These are phyloP conservation scores for Lindbergichthys nudifrons DNA, from an alignment of 2,797 vertebrate genomes.

Conservation along the genomic window DNA sequence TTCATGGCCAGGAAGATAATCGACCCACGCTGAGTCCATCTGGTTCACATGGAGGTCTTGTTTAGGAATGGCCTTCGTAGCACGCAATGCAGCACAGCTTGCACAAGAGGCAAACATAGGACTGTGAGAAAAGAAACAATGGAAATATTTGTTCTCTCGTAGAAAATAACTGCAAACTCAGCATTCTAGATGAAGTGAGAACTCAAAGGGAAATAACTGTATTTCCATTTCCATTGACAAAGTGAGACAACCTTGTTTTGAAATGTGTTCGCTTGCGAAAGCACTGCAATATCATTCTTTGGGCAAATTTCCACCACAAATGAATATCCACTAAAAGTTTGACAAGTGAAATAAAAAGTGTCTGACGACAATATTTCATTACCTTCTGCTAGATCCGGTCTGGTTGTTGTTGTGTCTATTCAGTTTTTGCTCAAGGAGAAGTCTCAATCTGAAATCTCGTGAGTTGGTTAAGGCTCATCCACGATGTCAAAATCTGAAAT, in stretches of 20 bases:
- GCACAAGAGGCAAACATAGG: constrained; percentile 46
- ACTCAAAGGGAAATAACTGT: neutral
- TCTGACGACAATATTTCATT: neutral
- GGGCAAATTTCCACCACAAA: neutral
- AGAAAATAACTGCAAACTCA: constrained; percentile 21
- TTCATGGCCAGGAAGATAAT: constrained; percentile 82
- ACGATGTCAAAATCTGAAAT: too few relatives aligned
- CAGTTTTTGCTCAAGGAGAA: neutral
- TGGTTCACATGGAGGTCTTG: constrained; percentile 79
- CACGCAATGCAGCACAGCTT: constrained; percentile 55
- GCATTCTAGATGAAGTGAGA: constrained; percentile 36
- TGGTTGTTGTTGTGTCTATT: neutral
- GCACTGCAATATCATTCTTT: neutral
- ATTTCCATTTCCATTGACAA: neutral
- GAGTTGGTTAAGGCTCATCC: neutral
- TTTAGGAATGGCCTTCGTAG: constrained; percentile 66
- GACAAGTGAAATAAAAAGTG: neutral
- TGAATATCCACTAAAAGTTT: neutral
- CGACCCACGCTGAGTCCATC: constrained; percentile 70
- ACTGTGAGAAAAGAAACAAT: constrained; percentile 57
- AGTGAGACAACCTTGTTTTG: neutral
- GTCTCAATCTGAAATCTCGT: neutral
- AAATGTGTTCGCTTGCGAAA: neutral
- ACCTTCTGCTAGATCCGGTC: neutral
- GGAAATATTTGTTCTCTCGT: constrained; percentile 43